Conservation (phyloP, 2,113 vertebrate species). For the Laticauda colubrina region DNA sequence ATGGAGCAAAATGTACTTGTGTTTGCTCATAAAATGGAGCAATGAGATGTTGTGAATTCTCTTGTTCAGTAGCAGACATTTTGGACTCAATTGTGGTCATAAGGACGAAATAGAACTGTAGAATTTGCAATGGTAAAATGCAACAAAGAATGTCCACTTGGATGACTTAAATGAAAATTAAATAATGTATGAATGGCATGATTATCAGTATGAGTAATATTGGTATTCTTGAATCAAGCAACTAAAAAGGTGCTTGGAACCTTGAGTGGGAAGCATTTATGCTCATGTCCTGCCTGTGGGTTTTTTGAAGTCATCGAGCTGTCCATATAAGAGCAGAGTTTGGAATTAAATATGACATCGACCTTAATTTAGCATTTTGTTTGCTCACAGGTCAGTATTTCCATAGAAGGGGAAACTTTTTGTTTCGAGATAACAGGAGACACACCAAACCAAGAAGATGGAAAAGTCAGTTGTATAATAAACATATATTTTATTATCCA, state of each 20-base stretch:
- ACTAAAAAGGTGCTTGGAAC: background rate
- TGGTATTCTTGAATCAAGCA: background rate
- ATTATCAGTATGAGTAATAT: background rate
- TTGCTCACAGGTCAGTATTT: background rate
- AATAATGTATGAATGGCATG: background rate
- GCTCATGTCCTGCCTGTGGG: background rate
- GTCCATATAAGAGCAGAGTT: background rate
- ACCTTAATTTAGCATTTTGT: background rate
- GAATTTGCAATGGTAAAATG: background rate
- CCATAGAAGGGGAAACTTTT: background rate
- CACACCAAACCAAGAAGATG: background rate
- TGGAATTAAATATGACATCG: background rate
- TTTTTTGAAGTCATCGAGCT: background rate
- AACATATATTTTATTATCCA: background rate
- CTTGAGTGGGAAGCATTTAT: background rate
- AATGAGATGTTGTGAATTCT: background rate
- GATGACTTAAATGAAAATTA: background rate
- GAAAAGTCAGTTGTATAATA: background rate
- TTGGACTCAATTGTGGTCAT: background rate
- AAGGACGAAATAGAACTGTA: background rate
- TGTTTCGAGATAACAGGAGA: background rate
- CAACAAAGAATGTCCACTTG: background rate
- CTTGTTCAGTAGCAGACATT: background rate
- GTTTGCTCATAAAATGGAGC: background rate
- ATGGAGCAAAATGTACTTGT: background rate